Evolutionary conservation across 2,113 vertebrate genomes (phyloP).

Genomic region (Mustela lutreola): DNA sequence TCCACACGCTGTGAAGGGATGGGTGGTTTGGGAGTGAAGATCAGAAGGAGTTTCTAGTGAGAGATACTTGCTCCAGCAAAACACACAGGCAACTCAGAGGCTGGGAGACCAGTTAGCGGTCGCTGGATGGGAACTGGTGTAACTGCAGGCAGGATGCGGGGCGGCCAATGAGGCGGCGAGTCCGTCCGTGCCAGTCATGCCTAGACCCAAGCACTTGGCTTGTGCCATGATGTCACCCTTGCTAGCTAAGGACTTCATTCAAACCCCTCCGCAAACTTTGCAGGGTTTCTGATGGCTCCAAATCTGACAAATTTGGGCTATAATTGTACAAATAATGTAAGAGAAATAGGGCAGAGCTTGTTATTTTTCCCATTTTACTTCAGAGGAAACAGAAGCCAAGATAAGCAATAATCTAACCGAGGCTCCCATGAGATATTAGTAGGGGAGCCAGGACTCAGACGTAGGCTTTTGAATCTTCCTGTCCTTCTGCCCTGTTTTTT

Average conservation of each 20-base stretch:
- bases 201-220: neutral
- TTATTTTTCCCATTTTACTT: neutral
- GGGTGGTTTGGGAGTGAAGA: neutral
- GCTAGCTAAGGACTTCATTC: neutral
- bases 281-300: neutral
- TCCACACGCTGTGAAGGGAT: neutral
- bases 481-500: neutral
- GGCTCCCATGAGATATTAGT: neutral
- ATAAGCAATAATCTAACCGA: neutral
- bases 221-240: neutral
- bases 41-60: neutral
- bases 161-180: too few relatives aligned
- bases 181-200: neutral
- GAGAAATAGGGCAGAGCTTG: neutral
- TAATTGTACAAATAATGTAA: neutral
- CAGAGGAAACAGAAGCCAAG: neutral
- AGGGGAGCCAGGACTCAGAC: neutral
- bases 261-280: neutral
- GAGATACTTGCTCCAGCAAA: neutral
- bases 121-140: neutral
- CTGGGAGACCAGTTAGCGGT: neutral
- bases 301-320: neutral
- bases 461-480: neutral
- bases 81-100: neutral
- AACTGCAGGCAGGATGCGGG: neutral